These are phyloP conservation scores for Musca vetustissima DNA, from an alignment of 1,140 invertebrate genomes.

Conservation along the genomic window DNA sequence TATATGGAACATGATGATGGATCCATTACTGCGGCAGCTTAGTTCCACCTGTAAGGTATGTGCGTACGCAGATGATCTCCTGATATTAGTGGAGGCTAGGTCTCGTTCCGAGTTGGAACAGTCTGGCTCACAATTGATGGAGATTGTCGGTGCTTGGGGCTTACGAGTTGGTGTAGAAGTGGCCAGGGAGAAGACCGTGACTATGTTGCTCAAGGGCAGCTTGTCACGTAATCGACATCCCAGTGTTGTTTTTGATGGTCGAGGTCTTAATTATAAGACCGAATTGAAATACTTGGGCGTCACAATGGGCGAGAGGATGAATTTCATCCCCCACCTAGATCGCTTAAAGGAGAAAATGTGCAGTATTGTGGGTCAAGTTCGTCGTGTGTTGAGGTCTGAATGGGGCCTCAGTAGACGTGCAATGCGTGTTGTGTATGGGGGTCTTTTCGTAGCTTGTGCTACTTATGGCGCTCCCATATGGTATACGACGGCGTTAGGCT, in stretches of 20 bases:
- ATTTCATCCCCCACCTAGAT: not conserved
- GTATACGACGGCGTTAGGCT: not conserved
- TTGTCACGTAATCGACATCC: not conserved
- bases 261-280: not conserved
- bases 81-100: slow-evolving; percentile 4
- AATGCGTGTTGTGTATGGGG: slow-evolving; percentile 2
- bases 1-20: slow-evolving; percentile 39
- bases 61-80: slow-evolving; percentile 32
- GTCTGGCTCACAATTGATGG: slow-evolving; percentile 16
- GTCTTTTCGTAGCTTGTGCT: slow-evolving; percentile 27
- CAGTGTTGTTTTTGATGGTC: not conserved
- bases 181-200: slow-evolving; percentile 12
- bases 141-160: slow-evolving; percentile 26
- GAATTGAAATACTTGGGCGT: slow-evolving; percentile 10
- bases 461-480: slow-evolving; percentile 25
- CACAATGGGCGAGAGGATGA: not conserved
- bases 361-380: not conserved
- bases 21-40: slow-evolving; percentile 24
- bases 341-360: not conserved
- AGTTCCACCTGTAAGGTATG: slow-evolving; percentile 5
- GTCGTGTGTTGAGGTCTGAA: not conserved
- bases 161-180: slow-evolving; percentile 5
- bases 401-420: slow-evolving; percentile 22
- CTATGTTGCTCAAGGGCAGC: slow-evolving; percentile 8
- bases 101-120: slow-evolving; percentile 22